Conservation (phyloP, 1,140 invertebrate species). For the Adoxophyes honmai region DNA sequence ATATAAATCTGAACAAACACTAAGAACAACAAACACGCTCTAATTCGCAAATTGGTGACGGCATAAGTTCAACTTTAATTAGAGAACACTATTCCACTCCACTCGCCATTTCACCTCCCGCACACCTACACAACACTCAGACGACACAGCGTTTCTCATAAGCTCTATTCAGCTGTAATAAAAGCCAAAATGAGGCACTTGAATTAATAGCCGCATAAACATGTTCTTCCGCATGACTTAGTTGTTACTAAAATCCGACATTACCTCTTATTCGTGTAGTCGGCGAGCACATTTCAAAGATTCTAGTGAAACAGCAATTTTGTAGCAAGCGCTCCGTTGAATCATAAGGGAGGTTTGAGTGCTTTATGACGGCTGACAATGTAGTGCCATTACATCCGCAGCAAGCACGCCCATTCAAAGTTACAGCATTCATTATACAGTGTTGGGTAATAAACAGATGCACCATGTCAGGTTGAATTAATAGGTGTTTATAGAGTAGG, state of each 20-base stretch:
- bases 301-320: too few species aligned
- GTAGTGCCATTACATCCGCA: too few species aligned
- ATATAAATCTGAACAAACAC: slow-evolving; percentile 61
- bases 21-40: slow-evolving; percentile 37
- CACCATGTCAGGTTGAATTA: not conserved
- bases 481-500: not conserved
- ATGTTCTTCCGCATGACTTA: too few species aligned
- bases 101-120: slow-evolving; percentile 27
- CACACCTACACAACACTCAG: not conserved
- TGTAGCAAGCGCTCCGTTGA: too few species aligned
- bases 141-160: not conserved
- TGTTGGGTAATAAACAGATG: not conserved
- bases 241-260: too few species aligned
- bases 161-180: not conserved
- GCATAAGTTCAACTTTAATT: slow-evolving; percentile 65
- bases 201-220: too few species aligned
- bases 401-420: too few species aligned
- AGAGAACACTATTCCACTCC: slow-evolving; percentile 38
- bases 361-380: too few species aligned
- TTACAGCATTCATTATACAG: too few species aligned
- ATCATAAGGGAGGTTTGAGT: too few species aligned
- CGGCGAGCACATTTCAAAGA: too few species aligned
- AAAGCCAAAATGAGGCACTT: not conserved
- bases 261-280: too few species aligned
- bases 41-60: slow-evolving; percentile 45